These are phyloP conservation scores for Tenrec ecaudatus DNA, from an alignment of 2,113 vertebrate species.

Conservation along the genomic window DNA sequence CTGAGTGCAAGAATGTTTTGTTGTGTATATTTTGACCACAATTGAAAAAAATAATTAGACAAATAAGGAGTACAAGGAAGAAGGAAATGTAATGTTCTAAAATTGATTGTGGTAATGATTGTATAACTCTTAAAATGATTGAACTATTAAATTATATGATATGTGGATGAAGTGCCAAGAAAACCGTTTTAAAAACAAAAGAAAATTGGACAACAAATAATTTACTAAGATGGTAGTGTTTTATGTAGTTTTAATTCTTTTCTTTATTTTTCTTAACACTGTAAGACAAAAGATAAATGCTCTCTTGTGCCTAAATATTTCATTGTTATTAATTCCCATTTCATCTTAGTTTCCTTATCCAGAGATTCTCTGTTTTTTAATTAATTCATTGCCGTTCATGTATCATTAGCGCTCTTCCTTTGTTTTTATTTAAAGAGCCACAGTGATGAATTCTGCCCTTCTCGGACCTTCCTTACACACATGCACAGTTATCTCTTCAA, in stretches of 20 bases:
- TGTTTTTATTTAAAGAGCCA: not conserved
- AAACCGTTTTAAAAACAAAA: no score
- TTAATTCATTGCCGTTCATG: not conserved
- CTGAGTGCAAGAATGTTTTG: no score
- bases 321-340: not conserved
- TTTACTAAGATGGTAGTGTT: not conserved
- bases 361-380: not conserved
- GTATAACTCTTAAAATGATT: no score
- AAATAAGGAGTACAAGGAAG: no score
- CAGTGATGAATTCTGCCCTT: not conserved
- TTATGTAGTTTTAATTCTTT: not conserved
- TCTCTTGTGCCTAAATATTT: not conserved
- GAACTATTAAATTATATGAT: no score
- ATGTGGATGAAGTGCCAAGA: no score
- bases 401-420: not conserved
- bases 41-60: no score
- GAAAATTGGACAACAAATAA: conserved; percentile 25
- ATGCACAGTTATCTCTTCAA: not conserved
- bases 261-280: conserved; percentile 12
- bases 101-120: no score
- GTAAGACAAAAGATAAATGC: not conserved
- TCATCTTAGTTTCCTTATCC: not conserved
- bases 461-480: not conserved
- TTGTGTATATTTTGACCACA: no score
- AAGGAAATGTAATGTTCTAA: no score